Conservation (phyloP, 2,113 vertebrate genomes). For the Fulmarus glacialis region DNA sequence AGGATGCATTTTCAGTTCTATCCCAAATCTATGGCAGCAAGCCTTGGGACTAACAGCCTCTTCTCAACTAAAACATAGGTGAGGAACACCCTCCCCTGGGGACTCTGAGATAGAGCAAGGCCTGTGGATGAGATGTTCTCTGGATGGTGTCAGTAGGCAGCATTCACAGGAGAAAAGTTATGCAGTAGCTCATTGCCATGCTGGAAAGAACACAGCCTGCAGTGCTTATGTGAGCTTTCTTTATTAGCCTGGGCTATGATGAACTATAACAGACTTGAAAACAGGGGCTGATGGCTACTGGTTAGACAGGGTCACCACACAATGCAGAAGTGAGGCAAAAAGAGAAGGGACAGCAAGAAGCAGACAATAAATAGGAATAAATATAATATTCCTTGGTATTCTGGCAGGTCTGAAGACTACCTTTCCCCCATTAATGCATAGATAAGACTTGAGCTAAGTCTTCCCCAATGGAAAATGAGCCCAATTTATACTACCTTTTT, state of each 20-base stretch:
- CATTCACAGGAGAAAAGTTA: background rate
- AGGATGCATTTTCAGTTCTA: background rate
- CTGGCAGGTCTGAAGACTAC: background rate
- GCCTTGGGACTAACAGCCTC: background rate
- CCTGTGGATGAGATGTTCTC: background rate
- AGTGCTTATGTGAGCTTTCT: conserved; percentile 10
- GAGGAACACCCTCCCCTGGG: background rate
- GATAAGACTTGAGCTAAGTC: background rate
- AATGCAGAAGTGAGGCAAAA: background rate
- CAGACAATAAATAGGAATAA: conserved; percentile 15
- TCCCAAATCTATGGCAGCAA: background rate
- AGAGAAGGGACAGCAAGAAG: conserved; percentile 40
- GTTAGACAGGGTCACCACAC: background rate
- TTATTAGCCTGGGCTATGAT: conserved; percentile 65
- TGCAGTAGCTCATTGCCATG: background rate
- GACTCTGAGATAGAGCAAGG: background rate
- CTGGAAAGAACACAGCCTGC: conserved; percentile 10
- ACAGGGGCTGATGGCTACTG: background rate
- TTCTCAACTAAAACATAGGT: background rate
- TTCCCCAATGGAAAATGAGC: background rate
- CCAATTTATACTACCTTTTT: background rate
- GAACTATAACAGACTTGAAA: conserved; percentile 39
- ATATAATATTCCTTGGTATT: background rate
- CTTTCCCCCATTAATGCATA: background rate
- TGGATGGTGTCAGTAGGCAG: background rate